Base-by-base conservation (phyloP, 2,113 vertebrate genomes). In the Litocranius walleri region DNA sequence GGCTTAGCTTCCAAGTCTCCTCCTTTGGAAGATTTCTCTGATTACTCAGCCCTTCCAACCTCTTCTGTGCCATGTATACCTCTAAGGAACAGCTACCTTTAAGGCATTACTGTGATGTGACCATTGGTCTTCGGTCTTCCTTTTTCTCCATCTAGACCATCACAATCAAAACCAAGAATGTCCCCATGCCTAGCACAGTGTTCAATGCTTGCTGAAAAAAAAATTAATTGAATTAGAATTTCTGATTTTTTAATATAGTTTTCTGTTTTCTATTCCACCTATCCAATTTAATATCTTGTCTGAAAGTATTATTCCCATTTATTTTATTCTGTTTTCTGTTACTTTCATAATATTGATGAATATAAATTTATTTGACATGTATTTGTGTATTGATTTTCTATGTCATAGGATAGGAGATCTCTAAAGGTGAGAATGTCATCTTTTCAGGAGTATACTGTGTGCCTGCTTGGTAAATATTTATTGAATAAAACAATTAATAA, bases 341-440 rank as follows among this genome's bases (percentile, higher is more conserved):
- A 61, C n/a, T 81, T 96, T 95, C 67, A 86, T 78, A 95, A 36
- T 93, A 92, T 94, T 81, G 92, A 92, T 85, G 30, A 97, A 95
- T 82, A 29, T 57, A 90, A 95, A 82, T 52, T 82, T 95, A 90
- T 92, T 62, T 92, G 52, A 92, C 40, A 89, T 83, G 40, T 71
- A 40, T 43, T 95, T 92, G 15, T 74, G 95, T 97, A 92, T 52
- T 94, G 74, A 27, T 62, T 95, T 97, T 92, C 40, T 90, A 59
- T 90, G 52, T 64, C 77, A 86, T 74, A 93, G 81, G 89, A 81
- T 95, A 71, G 45, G 77, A 88, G 84, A 45, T 56, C 33, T 14
- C 30, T 77, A 92, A 95, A 96, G 59, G 10, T 64, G 81, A 71
- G 82, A 13, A 83, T 40, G 62, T 52, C n/a, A 64, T 80, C 21